phyloP scores from a whole-genome alignment of 1,140 invertebrate species.

The Rhysida immarginata region DNA sequence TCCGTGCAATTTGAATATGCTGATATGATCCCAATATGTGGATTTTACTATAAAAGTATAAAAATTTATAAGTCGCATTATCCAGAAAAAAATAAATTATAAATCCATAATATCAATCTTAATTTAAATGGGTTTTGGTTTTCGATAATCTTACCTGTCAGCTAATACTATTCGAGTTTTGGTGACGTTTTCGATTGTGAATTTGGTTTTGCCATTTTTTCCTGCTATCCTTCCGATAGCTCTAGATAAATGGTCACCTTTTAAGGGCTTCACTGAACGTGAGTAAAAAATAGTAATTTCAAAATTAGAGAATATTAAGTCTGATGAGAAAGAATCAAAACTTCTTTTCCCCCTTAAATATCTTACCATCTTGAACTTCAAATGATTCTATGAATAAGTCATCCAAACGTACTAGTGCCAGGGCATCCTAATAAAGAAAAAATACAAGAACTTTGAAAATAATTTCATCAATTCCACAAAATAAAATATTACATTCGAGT shows the following conservation, averaged over 20 bases:
- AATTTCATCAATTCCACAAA: background rate
- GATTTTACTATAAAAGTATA: slow-evolving; percentile 48
- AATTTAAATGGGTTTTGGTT: background rate
- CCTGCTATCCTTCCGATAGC: slow-evolving; percentile 94
- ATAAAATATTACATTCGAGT: background rate
- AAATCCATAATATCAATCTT: slow-evolving; percentile 4
- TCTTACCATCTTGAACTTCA: slow-evolving; percentile 71
- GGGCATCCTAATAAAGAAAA: slow-evolving; percentile 48
- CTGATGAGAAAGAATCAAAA: slow-evolving; percentile 8
- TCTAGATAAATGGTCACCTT: slow-evolving; percentile 88
- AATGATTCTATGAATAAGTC: slow-evolving; percentile 96
- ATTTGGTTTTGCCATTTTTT: slow-evolving; percentile 93
- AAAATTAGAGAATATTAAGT: background rate
- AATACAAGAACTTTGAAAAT: background rate
- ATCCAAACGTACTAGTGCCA: slow-evolving; percentile 86
- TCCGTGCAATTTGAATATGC: slow-evolving; percentile 86
- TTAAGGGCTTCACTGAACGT: slow-evolving; percentile 77
- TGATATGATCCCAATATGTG: slow-evolving; percentile 96
- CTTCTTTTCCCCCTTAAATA: background rate
- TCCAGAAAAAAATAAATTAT: background rate
- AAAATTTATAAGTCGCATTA: background rate
- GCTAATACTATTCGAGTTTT: slow-evolving; percentile 96
- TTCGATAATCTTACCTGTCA: slow-evolving; percentile 40
- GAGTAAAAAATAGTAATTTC: slow-evolving; percentile 13
- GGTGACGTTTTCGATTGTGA: slow-evolving; percentile 97